Percentiles rank a stretch among this genome's conserved stretches.
Evolutionary conservation across 2,888 invertebrate species (phyloP).

Genomic region (Lepidonotus clava): DNA sequence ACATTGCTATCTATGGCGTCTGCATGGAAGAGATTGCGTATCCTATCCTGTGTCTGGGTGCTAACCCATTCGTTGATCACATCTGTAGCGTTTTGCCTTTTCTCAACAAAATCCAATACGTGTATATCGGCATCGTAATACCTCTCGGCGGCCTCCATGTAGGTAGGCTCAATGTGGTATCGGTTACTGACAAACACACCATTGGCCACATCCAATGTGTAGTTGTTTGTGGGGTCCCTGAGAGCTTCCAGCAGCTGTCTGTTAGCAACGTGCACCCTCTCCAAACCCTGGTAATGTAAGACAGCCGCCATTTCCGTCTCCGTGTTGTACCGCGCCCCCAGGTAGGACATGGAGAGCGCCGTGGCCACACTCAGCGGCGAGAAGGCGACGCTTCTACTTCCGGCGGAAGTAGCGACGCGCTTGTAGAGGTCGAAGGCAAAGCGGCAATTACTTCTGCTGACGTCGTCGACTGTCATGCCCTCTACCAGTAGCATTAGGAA

Average conservation of each 20-base stretch:
- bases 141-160: background rate
- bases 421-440: slow-evolving; percentile 22
- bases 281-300: slow-evolving; percentile 3
- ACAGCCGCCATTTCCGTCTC: background rate
- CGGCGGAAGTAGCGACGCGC: background rate
- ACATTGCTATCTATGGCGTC: background rate
- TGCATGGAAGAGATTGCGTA: background rate
- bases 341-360: slow-evolving; percentile 37
- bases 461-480: background rate
- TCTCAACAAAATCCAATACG: background rate
- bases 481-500: background rate
- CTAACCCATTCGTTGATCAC: slow-evolving; percentile 22
- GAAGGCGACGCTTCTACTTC: background rate
- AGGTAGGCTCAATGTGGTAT: background rate
- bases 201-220: slow-evolving; percentile 37
- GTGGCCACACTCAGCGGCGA: slow-evolving; percentile 33
- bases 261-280: slow-evolving; percentile 3
- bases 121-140: background rate
- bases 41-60: background rate
- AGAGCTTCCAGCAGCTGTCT: slow-evolving; percentile 25
- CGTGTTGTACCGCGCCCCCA: background rate
- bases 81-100: slow-evolving; percentile 3
- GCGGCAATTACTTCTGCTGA: background rate
- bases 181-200: slow-evolving; percentile 19
- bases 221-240: slow-evolving; percentile 25